Percentiles rank a stretch among this genome's conserved stretches.
Conservation (phyloP, 2,797 vertebrate species). For the Chaunax sp. region DNA sequence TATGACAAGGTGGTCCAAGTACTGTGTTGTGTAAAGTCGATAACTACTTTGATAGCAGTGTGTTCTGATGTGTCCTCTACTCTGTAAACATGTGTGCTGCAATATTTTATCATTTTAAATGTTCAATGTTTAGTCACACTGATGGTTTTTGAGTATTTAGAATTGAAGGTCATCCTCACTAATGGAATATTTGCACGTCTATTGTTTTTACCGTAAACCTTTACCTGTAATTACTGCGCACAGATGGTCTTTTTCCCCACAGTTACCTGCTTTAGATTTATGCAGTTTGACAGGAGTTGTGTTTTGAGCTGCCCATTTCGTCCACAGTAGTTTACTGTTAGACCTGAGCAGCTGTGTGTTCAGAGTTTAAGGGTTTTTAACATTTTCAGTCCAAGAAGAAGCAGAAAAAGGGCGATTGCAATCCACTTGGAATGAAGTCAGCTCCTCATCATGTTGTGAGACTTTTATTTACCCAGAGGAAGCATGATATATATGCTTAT, state of each 20-base stretch:
- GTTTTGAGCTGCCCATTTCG: background rate
- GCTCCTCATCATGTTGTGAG: too few relatives aligned
- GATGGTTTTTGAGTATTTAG: background rate
- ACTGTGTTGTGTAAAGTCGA: constrained; percentile 28
- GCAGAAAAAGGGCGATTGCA: too few relatives aligned
- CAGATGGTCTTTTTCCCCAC: constrained; percentile 29
- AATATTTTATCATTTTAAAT: too few relatives aligned
- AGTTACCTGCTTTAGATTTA: background rate
- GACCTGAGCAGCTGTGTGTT: background rate
- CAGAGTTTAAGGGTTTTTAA: background rate
- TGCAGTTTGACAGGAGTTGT: background rate
- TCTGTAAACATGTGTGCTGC: background rate
- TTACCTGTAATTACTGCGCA: background rate
- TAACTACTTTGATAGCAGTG: constrained; percentile 39
- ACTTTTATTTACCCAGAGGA: too few relatives aligned
- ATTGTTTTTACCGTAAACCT: background rate
- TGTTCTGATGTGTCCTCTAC: constrained; percentile 42
- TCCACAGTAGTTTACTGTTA: background rate
- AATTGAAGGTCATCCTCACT: background rate
- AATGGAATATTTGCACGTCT: background rate
- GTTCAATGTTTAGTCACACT: background rate
- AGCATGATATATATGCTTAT: too few relatives aligned
- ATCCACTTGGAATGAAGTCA: too few relatives aligned
- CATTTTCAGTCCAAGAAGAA: too few relatives aligned
- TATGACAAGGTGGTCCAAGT: constrained; percentile 25